A percentile compares a stretch with the other conserved stretches of the same genome.
These are phyloP conservation scores for Penaeus vannamei DNA, from an alignment of 1,140 invertebrate species.

Conservation along the genomic window DNA sequence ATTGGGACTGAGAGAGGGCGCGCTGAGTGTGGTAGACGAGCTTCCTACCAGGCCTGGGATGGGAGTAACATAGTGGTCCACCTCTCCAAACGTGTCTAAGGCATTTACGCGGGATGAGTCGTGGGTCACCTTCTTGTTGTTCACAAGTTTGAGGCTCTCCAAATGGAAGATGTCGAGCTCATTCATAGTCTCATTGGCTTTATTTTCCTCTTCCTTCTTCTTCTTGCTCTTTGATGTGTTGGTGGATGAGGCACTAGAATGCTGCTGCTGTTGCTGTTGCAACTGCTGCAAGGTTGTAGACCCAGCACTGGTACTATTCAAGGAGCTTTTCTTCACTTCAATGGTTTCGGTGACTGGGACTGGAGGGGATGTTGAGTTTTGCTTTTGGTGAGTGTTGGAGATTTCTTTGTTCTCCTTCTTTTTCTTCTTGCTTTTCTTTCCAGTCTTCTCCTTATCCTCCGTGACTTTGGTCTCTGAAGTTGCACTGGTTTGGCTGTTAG, in stretches of 20 bases:
- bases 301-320: constrained; percentile 40
- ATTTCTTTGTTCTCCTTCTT: constrained; percentile 61
- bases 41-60: constrained; percentile 70
- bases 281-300: constrained; percentile 32
- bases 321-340: constrained; percentile 48
- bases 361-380: constrained; percentile 49
- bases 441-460: constrained; percentile 64
- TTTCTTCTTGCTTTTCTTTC: constrained; percentile 69
- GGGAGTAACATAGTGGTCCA: constrained; percentile 59
- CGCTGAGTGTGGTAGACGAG: constrained; percentile 70
- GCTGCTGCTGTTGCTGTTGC: constrained; percentile 58
- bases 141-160: constrained; percentile 47
- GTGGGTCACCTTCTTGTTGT: constrained; percentile 49
- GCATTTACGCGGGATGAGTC: constrained; percentile 67
- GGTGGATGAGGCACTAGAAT: constrained; percentile 52
- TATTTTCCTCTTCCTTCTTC: constrained; percentile 87
- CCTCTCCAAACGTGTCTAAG: constrained; percentile 67
- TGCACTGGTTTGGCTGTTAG: constrained; percentile 87
- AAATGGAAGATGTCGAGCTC: constrained; percentile 63
- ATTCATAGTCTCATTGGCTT: constrained; percentile 71
- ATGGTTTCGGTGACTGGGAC: constrained; percentile 55
- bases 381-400: constrained; percentile 50
- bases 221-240: constrained; percentile 77
- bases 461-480: constrained; percentile 72
- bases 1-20: constrained; percentile 58